Evolutionary conservation across 2,888 invertebrate genomes (phyloP).

Genomic region (Scelioninae gen. 2): DNA sequence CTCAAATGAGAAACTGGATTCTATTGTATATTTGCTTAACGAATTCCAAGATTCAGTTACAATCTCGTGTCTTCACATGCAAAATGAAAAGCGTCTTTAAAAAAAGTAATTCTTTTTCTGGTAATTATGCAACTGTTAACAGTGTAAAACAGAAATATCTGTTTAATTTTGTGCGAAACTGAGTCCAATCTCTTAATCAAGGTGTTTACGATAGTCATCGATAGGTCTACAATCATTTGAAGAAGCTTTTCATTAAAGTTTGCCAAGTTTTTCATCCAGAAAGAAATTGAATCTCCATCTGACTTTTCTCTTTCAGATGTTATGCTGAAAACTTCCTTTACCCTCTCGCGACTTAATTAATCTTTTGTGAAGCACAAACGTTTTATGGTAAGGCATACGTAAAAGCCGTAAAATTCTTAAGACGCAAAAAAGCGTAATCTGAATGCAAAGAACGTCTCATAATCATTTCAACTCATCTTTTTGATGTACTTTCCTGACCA

Average conservation of each 20-base stretch:
- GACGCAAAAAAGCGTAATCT: conserved; percentile 40
- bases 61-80: conserved; percentile 6
- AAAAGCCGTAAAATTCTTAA: conserved; percentile 39
- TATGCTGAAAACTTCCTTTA: conserved; percentile 41
- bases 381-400: conserved; percentile 43
- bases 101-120: conserved; percentile 7
- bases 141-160: conserved; percentile 7
- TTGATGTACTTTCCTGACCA: conserved; percentile 42
- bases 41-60: conserved; percentile 59
- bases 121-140: not conserved
- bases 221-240: conserved; percentile 40
- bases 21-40: conserved; percentile 39
- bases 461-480: conserved; percentile 56
- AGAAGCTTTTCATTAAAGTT: conserved; percentile 46
- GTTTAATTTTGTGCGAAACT: conserved; percentile 12
- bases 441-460: conserved; percentile 50
- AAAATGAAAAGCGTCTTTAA: conserved; percentile 9
- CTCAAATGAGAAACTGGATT: conserved; percentile 55
- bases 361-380: conserved; percentile 49
- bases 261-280: conserved; percentile 45
- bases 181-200: conserved; percentile 42
- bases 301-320: conserved; percentile 48
- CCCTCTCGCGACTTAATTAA: conserved; percentile 49
- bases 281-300: conserved; percentile 50
- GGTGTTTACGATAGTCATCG: conserved; percentile 41